Percentiles rank a stretch among this genome's conserved stretches.
Evolutionary conservation across 2,888 invertebrate genomes (phyloP).

Genomic region (Pantelozetes paolii): DNA sequence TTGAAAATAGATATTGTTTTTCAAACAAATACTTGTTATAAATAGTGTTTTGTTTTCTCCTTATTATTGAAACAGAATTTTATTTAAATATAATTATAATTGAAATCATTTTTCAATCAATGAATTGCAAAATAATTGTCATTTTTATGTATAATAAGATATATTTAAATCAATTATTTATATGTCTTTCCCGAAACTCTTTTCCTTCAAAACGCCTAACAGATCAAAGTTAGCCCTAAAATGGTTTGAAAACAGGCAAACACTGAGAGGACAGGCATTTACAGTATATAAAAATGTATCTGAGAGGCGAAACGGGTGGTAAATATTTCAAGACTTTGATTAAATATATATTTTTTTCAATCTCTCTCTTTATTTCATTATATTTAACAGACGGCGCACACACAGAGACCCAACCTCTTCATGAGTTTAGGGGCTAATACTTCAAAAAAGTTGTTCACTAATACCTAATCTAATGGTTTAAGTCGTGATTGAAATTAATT

Average conservation of each 20-base stretch:
- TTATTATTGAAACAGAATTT: too few relatives aligned
- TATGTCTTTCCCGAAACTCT: background rate
- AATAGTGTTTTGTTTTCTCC: too few relatives aligned
- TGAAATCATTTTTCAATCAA: too few relatives aligned
- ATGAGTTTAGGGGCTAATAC: conserved; percentile 6
- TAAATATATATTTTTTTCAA: background rate
- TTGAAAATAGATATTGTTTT: too few relatives aligned
- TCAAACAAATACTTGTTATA: too few relatives aligned
- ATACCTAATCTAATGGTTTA: background rate
- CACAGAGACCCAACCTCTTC: conserved; percentile 1
- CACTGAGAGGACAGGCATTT: background rate
- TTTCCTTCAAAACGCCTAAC: background rate
- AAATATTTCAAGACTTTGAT: background rate
- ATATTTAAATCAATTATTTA: background rate
- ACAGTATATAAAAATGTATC: background rate
- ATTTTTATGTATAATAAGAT: too few relatives aligned
- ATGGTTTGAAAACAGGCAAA: background rate
- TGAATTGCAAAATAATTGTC: too few relatives aligned
- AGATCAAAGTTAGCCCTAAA: background rate
- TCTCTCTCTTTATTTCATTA: background rate
- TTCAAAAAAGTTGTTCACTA: background rate
- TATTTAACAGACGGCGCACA: conserved; percentile 6
- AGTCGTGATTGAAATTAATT: conserved; percentile 31
- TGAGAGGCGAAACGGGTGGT: background rate
- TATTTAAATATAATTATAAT: too few relatives aligned